Conservation (phyloP, 2,797 vertebrate genomes). For the Myotis findleyi region DNA sequence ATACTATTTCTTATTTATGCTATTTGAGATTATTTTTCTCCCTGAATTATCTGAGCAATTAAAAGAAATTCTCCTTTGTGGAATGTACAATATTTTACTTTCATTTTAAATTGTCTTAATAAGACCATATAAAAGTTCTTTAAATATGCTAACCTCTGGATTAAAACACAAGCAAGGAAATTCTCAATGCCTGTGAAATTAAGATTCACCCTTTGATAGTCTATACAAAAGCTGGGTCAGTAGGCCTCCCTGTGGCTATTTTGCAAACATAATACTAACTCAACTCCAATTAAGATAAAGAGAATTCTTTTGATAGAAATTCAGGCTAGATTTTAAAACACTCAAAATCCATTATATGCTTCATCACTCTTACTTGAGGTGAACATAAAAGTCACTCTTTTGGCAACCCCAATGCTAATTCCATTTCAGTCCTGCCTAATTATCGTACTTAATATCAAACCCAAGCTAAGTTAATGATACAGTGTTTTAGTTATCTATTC, state of each 20-base stretch:
- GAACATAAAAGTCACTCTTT: conserved; percentile 67
- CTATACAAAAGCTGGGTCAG: conserved; percentile 75
- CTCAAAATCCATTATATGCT: conserved; percentile 69
- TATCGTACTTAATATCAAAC: conserved; percentile 62
- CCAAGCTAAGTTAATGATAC: conserved; percentile 63
- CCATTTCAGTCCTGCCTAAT: conserved; percentile 59
- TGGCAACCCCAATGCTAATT: conserved; percentile 57
- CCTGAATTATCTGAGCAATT: conserved; percentile 28
- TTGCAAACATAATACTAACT: conserved; percentile 76
- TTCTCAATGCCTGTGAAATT: conserved; percentile 66
- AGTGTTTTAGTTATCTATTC: background rate
- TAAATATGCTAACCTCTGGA: conserved; percentile 56
- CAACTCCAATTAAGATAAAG: conserved; percentile 80
- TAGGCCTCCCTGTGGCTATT: conserved; percentile 73
- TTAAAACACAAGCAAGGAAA: conserved; percentile 50
- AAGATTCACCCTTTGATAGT: conserved; percentile 73
- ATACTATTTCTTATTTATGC: background rate
- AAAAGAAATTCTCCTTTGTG: background rate
- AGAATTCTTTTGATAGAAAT: conserved; percentile 75
- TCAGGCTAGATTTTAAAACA: conserved; percentile 73
- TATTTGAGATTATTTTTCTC: background rate
- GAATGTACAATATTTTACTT: conserved; percentile 46
- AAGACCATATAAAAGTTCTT: conserved; percentile 43
- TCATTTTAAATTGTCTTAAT: conserved; percentile 54
- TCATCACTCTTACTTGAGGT: conserved; percentile 74